These are phyloP conservation scores for Dolichomitus sp. DNA, from an alignment of 2,888 invertebrate genomes.

Conservation along the genomic window DNA sequence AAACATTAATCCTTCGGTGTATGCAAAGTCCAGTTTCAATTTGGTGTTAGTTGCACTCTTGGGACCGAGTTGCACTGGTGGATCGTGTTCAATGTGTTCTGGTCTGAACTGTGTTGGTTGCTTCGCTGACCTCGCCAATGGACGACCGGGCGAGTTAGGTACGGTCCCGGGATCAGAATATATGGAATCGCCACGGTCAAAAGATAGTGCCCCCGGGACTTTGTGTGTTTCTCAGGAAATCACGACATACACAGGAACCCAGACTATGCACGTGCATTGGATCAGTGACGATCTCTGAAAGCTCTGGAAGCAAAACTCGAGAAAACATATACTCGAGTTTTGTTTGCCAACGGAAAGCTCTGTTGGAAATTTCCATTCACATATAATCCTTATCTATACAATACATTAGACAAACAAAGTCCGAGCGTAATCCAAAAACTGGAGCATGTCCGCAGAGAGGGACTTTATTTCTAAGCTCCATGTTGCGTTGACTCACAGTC, in stretches of 20 bases:
- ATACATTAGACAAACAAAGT: slow-evolving; percentile 48
- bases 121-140: slow-evolving; percentile 57
- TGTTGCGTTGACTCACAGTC: slow-evolving; percentile 18
- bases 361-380: slow-evolving; percentile 29
- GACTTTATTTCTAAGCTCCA: slow-evolving; percentile 50
- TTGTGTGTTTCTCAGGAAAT: slow-evolving; percentile 77
- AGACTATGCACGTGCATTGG: not conserved
- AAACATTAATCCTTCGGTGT: slow-evolving; percentile 78
- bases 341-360: slow-evolving; percentile 12
- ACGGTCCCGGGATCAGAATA: slow-evolving; percentile 71
- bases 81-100: slow-evolving; percentile 61
- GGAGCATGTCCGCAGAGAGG: slow-evolving; percentile 35
- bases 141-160: slow-evolving; percentile 67
- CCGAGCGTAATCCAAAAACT: slow-evolving; percentile 28
- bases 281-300: not conserved
- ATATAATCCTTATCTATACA: slow-evolving; percentile 22
- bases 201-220: slow-evolving; percentile 79
- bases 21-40: slow-evolving; percentile 84
- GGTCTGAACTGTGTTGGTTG: slow-evolving; percentile 34
- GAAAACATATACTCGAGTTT: slow-evolving; percentile 31
- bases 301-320: not conserved
- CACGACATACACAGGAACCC: slow-evolving; percentile 71
- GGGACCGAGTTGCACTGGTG: slow-evolving; percentile 66
- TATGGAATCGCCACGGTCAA: slow-evolving; percentile 74
- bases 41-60: slow-evolving; percentile 76